phyloP scores from a whole-genome alignment of 2,797 vertebrate genomes.

The Gastrophryne carolinensis region DNA sequence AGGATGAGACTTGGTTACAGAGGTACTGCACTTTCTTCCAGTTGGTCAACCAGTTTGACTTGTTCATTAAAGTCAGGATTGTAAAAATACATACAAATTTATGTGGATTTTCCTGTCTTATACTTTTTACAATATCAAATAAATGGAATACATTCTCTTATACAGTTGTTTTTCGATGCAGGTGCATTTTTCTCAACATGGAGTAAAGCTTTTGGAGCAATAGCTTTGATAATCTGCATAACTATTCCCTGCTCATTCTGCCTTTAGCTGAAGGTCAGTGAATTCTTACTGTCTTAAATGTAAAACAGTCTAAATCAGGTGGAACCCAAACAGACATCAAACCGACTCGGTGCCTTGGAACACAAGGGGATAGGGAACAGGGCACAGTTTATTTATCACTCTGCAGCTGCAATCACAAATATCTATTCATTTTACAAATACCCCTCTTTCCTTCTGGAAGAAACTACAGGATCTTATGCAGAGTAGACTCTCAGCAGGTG shows the following conservation, averaged over 20 bases:
- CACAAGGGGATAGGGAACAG: not conserved
- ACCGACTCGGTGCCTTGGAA: constrained; percentile 4
- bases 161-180: not conserved
- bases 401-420: constrained; percentile 52
- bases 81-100: too few species aligned
- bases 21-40: too few species aligned
- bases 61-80: too few species aligned
- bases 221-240: constrained; percentile 25
- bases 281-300: constrained; percentile 22
- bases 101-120: too few species aligned
- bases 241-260: constrained; percentile 11
- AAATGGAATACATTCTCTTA: not conserved
- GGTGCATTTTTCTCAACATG: constrained; percentile 12
- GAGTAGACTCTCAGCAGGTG: constrained; percentile 26
- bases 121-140: too few species aligned
- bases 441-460: constrained; percentile 31
- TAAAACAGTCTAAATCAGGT: constrained; percentile 23
- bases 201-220: too few species aligned
- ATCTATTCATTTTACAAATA: constrained; percentile 39
- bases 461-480: constrained; percentile 12
- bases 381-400: constrained; percentile 40
- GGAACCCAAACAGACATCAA: constrained; percentile 24
- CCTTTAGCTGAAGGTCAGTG: constrained; percentile 23
- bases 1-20: too few species aligned
- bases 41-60: too few species aligned